A percentile compares a stretch with the other conserved stretches of the same genome.
phyloP scores from a whole-genome alignment of 2,888 invertebrate species.

The Cephus spinipes region DNA sequence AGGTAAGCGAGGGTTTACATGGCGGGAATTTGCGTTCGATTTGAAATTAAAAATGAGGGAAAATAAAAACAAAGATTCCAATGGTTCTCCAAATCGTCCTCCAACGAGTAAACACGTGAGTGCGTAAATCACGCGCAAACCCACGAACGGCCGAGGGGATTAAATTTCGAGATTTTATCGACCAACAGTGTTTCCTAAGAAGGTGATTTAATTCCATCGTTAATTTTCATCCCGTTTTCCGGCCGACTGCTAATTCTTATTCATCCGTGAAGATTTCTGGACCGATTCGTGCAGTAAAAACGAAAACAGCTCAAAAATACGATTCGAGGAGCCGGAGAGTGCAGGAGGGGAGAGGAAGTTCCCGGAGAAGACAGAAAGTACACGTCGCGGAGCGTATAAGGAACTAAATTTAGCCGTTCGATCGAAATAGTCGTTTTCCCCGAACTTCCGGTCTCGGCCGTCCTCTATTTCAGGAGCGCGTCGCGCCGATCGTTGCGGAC shows the following conservation, averaged over 20 bases:
- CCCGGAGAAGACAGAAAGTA: neutral
- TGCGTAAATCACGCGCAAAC: too few species aligned
- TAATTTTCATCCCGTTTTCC: neutral
- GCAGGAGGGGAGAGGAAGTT: neutral
- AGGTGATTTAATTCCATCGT: neutral
- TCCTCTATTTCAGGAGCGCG: neutral
- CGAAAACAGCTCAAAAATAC: neutral
- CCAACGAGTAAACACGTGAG: too few species aligned
- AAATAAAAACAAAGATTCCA: neutral
- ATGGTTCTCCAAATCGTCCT: too few species aligned
- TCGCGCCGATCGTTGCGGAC: neutral
- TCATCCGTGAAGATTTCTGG: neutral
- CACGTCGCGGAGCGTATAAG: neutral
- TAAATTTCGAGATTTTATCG: neutral
- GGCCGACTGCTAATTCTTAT: neutral
- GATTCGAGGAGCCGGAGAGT: neutral
- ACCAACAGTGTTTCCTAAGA: neutral
- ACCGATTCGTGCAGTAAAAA: neutral
- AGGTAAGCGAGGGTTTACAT: neutral
- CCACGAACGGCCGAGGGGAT: neutral
- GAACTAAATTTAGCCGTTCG: neutral
- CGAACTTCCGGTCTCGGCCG: neutral
- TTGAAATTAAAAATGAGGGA: neutral
- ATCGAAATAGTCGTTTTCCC: neutral
- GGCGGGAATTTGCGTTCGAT: neutral